Evolutionary conservation across 2,113 vertebrate genomes (phyloP), one percentile per base, ranked within the genome.

Genomic region (Loxodonta africana): DNA sequence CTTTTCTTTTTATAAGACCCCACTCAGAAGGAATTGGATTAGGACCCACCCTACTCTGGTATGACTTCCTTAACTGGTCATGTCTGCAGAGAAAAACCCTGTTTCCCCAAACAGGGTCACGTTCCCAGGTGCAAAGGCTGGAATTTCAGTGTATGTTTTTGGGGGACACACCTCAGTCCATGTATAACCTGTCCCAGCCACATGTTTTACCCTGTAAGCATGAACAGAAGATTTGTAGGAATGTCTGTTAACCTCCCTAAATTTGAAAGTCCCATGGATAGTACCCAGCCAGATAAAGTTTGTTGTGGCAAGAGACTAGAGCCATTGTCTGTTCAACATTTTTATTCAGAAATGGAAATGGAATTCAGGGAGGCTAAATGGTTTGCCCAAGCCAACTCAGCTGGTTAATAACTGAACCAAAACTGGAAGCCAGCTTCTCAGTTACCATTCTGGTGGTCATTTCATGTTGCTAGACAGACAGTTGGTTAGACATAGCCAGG

Each of bases 291-390:
- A 5, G 46, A 69, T 53, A 53, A 84, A 60, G 23, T 48, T 73
- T 15, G 12, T 46, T n/a, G 3, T 60, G 33, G 10, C 10, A 30
- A 20, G 69, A 83, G 63, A 62, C 62, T 63, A 18, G 30, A 85
- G 8, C 10, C 46, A 8, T 60, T 33, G 53, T 78, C 87, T 74
- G 25, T 76, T 85, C 12, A n/a, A 12, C 74, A 30, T 57, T 80
- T 95, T 87, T 37, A 57, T 60, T 83, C 2, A 65, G 76, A 80
- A 93, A 48, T 88, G 48, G 83, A 83, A 86, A 88, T 57, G 10
- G 60, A 46, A 23, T 83, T 12, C n/a, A 86, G 46, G 69, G 21
- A 84, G 73, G 60, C 65, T 41, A 33, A 53, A 6, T 44, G 21
- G 26, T 67, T 76, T 88, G 12, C n/a, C 82, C n/a, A 83, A 10